These are phyloP conservation scores for Montipora capricornis DNA, from an alignment of 64 coral and sea anemone genomes.

Conservation along the genomic window DNA sequence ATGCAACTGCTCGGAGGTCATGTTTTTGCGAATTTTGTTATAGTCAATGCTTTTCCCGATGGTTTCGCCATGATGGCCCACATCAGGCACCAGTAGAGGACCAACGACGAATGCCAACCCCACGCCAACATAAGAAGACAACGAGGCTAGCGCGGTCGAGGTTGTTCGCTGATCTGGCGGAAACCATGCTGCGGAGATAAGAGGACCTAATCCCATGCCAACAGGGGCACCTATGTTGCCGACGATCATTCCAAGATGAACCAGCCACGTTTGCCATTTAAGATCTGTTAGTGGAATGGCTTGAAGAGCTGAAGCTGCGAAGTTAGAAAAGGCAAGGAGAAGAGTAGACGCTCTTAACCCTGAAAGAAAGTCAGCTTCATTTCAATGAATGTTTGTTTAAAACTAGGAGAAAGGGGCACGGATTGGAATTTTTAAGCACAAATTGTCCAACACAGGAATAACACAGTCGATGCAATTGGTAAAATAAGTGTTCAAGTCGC, in stretches of 20 bases:
- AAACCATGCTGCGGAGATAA: constrained; percentile 69
- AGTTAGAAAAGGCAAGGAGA: neutral
- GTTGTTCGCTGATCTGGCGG: constrained; percentile 65
- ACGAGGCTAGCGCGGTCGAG: constrained; percentile 65
- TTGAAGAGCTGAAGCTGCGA: constrained; percentile 35
- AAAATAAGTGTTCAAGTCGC: too few relatives aligned
- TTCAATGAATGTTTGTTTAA: too few relatives aligned
- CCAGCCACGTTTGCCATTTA: constrained; percentile 42
- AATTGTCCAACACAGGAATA: too few relatives aligned
- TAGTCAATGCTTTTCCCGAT: constrained; percentile 22
- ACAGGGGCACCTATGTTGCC: constrained; percentile 49
- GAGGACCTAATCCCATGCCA: constrained; percentile 38
- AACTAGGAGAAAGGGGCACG: too few relatives aligned
- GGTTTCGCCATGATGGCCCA: constrained; percentile 30
- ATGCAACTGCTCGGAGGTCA: neutral
- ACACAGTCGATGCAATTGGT: too few relatives aligned
- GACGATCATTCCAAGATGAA: constrained; percentile 34
- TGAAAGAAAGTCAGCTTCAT: neutral
- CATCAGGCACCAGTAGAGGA: constrained; percentile 55
- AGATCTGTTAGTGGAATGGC: constrained; percentile 48
- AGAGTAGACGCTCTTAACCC: constrained; percentile 34
- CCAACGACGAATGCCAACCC: constrained; percentile 57
- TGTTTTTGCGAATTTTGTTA: constrained; percentile 27
- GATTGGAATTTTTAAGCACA: neutral
- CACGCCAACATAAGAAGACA: constrained; percentile 41